Base-by-base conservation (phyloP, 2,888 invertebrate species). In the Fragum sueziense region DNA sequence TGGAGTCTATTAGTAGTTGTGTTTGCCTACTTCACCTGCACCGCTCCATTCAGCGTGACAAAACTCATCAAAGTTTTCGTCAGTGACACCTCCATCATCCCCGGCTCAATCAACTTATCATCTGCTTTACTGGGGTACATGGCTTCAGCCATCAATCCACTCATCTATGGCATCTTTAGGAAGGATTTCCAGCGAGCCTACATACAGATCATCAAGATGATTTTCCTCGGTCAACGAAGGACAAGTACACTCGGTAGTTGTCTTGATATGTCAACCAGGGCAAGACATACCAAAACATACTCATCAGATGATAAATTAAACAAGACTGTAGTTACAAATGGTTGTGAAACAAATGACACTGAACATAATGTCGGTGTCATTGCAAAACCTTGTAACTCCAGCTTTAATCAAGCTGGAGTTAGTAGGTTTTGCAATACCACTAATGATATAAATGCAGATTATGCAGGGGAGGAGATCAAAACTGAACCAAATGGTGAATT, bases 21-120 rank as follows among this genome's bases (percentile, higher is more conserved):
- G 17, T 41, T 88, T 25, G 88, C 91, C 2, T 93, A 91, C 82
- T 92, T 92, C 75, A 74, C 92, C 34, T 93, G 91, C 74, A 91
- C 92, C 87, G 90, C 93, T 1, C 93, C 93, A 1, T 93, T 92
- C 80, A 91, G 92, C 74, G 81, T 92, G 0, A 91, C 92, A 4
- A 93, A 93, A 72, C 88, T 93, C 0, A 86, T 91, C 57, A 93
- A 93, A 82, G 92, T 91, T 0, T 67, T 74, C 1, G 75, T 74
- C 2, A 57, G 61, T 0, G 73, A 88, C 7, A 73, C 78, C 0
- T 67, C 79, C 20, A 70, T 77, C 22, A 78, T 92, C 33, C 91
- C 92, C 20, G 87, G 87, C 1, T 87, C 86, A 67, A 76, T 89
- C 6, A 93, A 92, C 79, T 82, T 90, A 2, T 37, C 88, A 0